Percentiles rank a stretch among this genome's conserved stretches.
These are phyloP conservation scores for Phalacrocorax pelagicus DNA, from an alignment of 2,113 vertebrate species.

Conservation along the genomic window DNA sequence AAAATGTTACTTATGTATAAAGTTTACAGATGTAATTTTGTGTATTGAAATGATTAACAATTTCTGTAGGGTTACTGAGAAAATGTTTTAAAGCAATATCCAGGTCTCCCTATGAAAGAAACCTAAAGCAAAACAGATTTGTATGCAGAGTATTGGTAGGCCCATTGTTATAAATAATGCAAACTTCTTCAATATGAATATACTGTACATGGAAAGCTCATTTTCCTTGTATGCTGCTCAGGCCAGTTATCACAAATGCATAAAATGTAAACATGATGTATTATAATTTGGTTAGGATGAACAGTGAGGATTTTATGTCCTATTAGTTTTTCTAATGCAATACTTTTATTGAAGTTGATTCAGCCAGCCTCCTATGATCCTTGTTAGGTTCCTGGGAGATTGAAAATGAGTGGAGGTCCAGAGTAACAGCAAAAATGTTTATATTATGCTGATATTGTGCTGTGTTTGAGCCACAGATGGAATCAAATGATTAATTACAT, in stretches of 20 bases:
- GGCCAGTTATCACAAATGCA: constrained; percentile 68
- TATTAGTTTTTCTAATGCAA: constrained; percentile 53
- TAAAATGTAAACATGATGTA: constrained; percentile 58
- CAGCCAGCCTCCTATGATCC: background rate
- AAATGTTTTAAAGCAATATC: constrained; percentile 35
- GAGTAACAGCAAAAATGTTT: background rate
- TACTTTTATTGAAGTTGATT: constrained; percentile 10
- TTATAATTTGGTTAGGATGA: constrained; percentile 41
- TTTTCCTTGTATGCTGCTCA: constrained; percentile 62
- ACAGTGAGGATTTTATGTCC: background rate
- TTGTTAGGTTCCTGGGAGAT: background rate
- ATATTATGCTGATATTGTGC: background rate
- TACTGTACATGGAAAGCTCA: constrained; percentile 63
- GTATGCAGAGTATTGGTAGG: constrained; percentile 50
- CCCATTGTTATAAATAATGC: constrained; percentile 75
- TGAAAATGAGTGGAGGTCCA: background rate
- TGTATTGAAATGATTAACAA: background rate
- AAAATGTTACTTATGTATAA: background rate
- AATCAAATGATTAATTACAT: background rate
- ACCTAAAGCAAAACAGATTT: constrained; percentile 64
- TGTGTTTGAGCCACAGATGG: background rate
- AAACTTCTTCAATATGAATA: constrained; percentile 64
- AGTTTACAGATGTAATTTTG: background rate
- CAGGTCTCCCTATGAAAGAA: background rate
- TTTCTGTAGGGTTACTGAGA: background rate